Base-by-base conservation (phyloP, 2,797 vertebrate genomes). In the Nyctalus aviator region DNA sequence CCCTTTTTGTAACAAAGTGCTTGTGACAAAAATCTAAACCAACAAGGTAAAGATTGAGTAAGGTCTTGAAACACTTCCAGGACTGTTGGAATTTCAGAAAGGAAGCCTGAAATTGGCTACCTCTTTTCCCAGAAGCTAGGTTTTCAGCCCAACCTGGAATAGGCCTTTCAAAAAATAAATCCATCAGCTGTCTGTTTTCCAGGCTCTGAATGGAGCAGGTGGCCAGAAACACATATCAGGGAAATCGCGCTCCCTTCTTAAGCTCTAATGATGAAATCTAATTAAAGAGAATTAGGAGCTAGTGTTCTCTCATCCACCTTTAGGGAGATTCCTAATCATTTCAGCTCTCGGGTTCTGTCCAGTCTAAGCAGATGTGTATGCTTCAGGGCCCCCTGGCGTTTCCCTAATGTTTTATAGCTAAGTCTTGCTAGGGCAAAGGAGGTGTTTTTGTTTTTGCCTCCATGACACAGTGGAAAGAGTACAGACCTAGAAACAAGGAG, bases 291-390 rank as follows among this genome's bases (percentile, higher is more conserved):
- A 91, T 73, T 88, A 44, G 32, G 64, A 91, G 32, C 20, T 90
- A 41, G 71, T 62, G 48, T 68, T 92, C 78, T 85, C 94, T 93
- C 35, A 94, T 84, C 71, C 85, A 75, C 79, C 75, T 90, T 75
- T 27, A 48, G 46, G 35, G 88, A 95, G 59, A 68, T 23, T 73
- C 37, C 82, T 9, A 41, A 3, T 76, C 64, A 90, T 41, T 53
- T 94, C 55, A 79, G 78, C 30, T 46, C 12, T 76, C 25, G 3
- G 1, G 1, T 86, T 55, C 53, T 90, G 84, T 89, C 35, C 3
- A 78, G 79, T 85, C 77, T 79, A 44, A 62, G 6, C 12, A 73
- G 21, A 92, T 76, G 68, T 48, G 8, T 72, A 23, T 57, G 5
- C 12, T 78, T 27, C 46, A 76, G 25, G 50, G 23, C 79, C 62